Conservation (phyloP, 1,140 invertebrate genomes). For the Ostrea edulis region DNA sequence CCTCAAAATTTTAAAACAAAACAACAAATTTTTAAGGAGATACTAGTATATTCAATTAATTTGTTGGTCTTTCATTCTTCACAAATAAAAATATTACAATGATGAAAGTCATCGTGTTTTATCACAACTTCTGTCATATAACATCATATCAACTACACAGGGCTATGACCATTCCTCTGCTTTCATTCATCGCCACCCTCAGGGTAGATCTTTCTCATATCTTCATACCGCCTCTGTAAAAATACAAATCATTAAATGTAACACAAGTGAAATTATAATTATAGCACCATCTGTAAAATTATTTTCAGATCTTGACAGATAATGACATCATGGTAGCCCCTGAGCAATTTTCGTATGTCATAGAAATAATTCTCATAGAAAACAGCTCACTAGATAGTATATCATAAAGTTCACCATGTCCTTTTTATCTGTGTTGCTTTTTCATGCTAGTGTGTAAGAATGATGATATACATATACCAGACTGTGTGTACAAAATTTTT, state of each 20-base stretch:
- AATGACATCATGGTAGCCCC: no score
- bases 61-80: not conserved
- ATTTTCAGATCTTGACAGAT: no score
- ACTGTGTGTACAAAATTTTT: no score
- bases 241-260: not conserved
- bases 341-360: no score
- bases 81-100: slow-evolving; percentile 1
- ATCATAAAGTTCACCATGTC: no score
- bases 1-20: not conserved
- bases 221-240: slow-evolving; percentile 22
- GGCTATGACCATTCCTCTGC: not conserved
- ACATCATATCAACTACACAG: not conserved
- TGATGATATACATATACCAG: no score
- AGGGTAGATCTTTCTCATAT: slow-evolving; percentile 6
- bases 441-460: no score
- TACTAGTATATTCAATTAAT: not conserved
- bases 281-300: no score
- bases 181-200: not conserved
- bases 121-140: not conserved
- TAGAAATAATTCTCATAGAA: no score
- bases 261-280: no score
- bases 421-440: no score
- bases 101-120: not conserved
- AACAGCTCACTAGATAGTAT: no score
- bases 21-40: not conserved